These are phyloP conservation scores for Agraylea sexmaculata DNA, from an alignment of 1,140 invertebrate genomes.

Conservation along the genomic window DNA sequence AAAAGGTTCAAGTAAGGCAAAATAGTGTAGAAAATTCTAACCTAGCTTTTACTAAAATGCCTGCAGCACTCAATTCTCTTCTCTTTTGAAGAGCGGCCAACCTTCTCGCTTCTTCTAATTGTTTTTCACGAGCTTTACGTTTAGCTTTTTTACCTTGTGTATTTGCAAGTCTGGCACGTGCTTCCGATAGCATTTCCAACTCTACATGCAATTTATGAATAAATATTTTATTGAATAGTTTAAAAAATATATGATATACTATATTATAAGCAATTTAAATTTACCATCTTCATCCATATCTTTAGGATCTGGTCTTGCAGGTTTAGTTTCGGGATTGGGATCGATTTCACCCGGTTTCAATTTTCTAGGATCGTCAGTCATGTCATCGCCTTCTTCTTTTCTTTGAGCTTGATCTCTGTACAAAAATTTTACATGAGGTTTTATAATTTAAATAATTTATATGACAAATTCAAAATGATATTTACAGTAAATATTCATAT, in stretches of 20 bases:
- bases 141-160: slow-evolving; percentile 99
- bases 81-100: slow-evolving; percentile 94
- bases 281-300: slow-evolving; percentile 99
- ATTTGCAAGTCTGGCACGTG: slow-evolving; percentile 93
- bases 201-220: slow-evolving; percentile 50
- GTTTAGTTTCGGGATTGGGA: slow-evolving; percentile 99
- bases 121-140: slow-evolving; percentile 96
- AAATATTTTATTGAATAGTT: slow-evolving; percentile 9
- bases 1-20: slow-evolving; percentile 2
- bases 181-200: slow-evolving; percentile 98
- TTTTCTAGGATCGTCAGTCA: slow-evolving; percentile 88
- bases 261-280: slow-evolving; percentile 5
- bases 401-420: slow-evolving; percentile 94
- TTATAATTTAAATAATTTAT: too few species aligned
- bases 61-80: slow-evolving; percentile 90
- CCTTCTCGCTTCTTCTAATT: slow-evolving; percentile 92
- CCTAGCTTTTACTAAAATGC: slow-evolving; percentile 69
- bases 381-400: slow-evolving; percentile 90
- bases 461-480: slow-evolving; percentile 21
- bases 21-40: slow-evolving; percentile 14
- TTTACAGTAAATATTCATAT: slow-evolving; percentile 92
- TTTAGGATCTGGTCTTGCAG: slow-evolving; percentile 97
- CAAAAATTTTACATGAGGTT: too few species aligned
- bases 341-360: slow-evolving; percentile 98
- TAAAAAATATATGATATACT: slow-evolving; percentile 1